phyloP scores from a whole-genome alignment of 2,888 invertebrate species.

The Diaperis boleti region DNA sequence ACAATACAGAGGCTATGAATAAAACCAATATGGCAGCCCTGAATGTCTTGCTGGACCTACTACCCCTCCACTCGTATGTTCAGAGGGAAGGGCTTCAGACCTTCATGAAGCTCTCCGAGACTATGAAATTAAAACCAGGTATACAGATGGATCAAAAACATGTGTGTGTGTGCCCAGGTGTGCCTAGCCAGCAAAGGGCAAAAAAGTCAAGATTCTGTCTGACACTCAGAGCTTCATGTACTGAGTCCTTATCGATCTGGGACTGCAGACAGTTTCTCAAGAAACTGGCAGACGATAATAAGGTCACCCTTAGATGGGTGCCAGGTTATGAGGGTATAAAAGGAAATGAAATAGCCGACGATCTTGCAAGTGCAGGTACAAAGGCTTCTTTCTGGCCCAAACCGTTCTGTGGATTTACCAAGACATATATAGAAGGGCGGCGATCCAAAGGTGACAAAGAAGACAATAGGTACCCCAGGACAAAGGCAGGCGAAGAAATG shows the following conservation, averaged over 20 bases:
- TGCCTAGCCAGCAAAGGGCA: no score
- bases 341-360: neutral
- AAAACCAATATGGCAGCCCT: neutral
- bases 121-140: neutral
- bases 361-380: neutral
- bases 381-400: neutral
- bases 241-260: neutral
- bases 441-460: no score
- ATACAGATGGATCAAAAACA: neutral
- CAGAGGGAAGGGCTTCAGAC: neutral
- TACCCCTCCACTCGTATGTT: neutral
- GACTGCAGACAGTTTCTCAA: neutral
- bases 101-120: neutral
- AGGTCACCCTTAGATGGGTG: neutral
- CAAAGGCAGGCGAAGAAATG: no score
- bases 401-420: neutral
- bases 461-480: no score
- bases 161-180: no score
- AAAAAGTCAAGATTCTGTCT: neutral
- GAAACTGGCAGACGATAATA: neutral
- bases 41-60: neutral
- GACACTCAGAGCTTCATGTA: neutral
- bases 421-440: no score
- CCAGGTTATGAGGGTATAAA: neutral
- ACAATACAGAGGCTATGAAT: neutral